Base-by-base conservation (phyloP, 2,888 invertebrate genomes). In the Alviniconcha strummeri region DNA sequence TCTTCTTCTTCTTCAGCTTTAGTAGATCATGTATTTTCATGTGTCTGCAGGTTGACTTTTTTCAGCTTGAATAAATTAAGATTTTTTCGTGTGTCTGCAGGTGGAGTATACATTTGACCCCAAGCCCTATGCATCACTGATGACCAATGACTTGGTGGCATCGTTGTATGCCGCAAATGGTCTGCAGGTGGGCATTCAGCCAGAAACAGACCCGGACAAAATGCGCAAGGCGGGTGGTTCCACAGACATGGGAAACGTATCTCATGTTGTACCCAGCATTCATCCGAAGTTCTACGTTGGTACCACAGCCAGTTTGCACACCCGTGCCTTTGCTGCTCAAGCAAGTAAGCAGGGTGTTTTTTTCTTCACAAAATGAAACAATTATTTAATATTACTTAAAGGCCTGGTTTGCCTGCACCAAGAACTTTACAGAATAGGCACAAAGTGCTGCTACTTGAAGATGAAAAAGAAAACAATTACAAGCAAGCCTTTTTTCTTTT, bases 171-270 rank as follows among this genome's bases (percentile, higher is more conserved):
- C 89, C 69, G 87, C 88, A 60, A 89, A 92, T 86, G 92, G 90
- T 7, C 83, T 86, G 77, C 69, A 82, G 13, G 72, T 92, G 11
- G 92, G 92, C 80, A 83, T 90, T 3, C 85, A 88, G 80, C 88
- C 89, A 83, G 89, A 89, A 75, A 87, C 86, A 71, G 85, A 88
- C 75, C 80, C 80, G 11, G 86, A 86, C 52, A 87, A 85, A 15
- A 84, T 84, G 9, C 80, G 84, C n/a, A 89, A 88, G 80, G 89
- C 87, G 83, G 91, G 89, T 11, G 93, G 93, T 3, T 93, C 93
- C 7, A 91, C 92, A 5, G 93, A 93, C 78, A 92, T 93, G 91
- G 93, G 93, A 3, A 93, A 93, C 85, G 92, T 93, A 7, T 92
- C 92, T 5, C 90, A 91, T 72, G 89, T 90, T 11, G 88, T 93